These are phyloP conservation scores for Alentia gelatinosa DNA, from an alignment of 2,888 invertebrate species.

Conservation along the genomic window DNA sequence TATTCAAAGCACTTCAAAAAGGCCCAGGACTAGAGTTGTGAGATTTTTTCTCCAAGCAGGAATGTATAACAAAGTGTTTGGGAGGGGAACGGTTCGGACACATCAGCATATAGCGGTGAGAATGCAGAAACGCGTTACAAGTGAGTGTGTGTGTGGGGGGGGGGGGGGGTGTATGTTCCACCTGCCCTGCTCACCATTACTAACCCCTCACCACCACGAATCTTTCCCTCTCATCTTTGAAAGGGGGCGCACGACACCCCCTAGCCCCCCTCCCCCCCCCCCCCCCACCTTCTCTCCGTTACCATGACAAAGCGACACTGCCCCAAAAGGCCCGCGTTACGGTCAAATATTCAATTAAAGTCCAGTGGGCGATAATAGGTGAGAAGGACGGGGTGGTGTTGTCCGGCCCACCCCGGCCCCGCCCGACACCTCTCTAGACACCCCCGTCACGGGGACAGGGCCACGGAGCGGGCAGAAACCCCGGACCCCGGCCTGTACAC, in stretches of 20 bases:
- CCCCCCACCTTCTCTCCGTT: no score
- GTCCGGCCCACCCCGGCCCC: neutral
- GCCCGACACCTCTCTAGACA: slow-evolving; percentile 16
- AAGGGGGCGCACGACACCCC: neutral
- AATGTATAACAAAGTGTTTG: slow-evolving; percentile 1
- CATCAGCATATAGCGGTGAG: slow-evolving; percentile 38
- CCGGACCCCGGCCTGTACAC: neutral
- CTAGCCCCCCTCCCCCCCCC: no score
- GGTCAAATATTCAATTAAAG: slow-evolving; percentile 43
- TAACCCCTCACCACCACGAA: no score
- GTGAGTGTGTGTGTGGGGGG: no score
- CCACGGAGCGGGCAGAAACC: no score
- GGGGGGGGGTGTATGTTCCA: neutral
- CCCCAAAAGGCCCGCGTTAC: neutral
- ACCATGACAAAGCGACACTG: slow-evolving; percentile 12
- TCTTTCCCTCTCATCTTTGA: neutral
- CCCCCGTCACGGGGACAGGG: neutral
- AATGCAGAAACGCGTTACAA: no score
- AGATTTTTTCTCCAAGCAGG: slow-evolving; percentile 39
- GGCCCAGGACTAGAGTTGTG: slow-evolving; percentile 2
- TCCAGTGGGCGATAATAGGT: neutral
- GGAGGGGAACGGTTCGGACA: neutral
- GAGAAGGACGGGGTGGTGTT: neutral
- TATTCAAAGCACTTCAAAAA: neutral
- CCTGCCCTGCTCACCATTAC: slow-evolving; percentile 1